phyloP scores from a whole-genome alignment of 2,113 vertebrate genomes.

The Vulpes vulpes region DNA sequence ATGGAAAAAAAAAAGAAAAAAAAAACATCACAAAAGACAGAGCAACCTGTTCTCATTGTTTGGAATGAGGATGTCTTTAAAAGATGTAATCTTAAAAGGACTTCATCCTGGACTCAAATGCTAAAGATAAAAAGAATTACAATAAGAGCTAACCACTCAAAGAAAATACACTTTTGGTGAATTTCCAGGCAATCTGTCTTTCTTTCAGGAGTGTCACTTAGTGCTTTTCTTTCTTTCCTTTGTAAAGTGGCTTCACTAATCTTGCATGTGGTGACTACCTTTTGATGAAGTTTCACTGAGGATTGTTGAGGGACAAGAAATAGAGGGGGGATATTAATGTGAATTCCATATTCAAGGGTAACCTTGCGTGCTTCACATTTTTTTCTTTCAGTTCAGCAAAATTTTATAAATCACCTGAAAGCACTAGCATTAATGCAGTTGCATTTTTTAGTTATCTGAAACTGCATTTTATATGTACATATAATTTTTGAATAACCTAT shows the following conservation, averaged over 20 bases:
- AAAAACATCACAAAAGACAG: background rate
- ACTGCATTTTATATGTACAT: background rate
- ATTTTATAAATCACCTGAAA: background rate
- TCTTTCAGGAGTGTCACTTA: slow-evolving; percentile 65
- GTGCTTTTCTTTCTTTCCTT: slow-evolving; percentile 78
- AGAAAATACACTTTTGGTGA: background rate
- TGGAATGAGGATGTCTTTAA: background rate
- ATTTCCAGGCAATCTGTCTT: slow-evolving; percentile 77
- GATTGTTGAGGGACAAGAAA: background rate
- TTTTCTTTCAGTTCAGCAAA: background rate
- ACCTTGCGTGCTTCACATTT: background rate
- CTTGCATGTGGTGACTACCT: slow-evolving; percentile 67
- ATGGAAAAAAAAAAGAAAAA: too few relatives aligned
- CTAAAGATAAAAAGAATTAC: slow-evolving; percentile 30
- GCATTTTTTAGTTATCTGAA: background rate
- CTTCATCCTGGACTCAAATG: slow-evolving; percentile 6
- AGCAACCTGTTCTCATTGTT: background rate
- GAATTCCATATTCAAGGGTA: background rate
- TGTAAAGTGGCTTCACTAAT: slow-evolving; percentile 77
- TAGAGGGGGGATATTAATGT: background rate
- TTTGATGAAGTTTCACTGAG: slow-evolving; percentile 29
- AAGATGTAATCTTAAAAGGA: background rate
- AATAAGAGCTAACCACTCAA: slow-evolving; percentile 53
- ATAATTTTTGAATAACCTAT: background rate
- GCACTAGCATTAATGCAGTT: background rate